phyloP scores from a whole-genome alignment of 1,140 invertebrate species.

The Drosophila murphyi region DNA sequence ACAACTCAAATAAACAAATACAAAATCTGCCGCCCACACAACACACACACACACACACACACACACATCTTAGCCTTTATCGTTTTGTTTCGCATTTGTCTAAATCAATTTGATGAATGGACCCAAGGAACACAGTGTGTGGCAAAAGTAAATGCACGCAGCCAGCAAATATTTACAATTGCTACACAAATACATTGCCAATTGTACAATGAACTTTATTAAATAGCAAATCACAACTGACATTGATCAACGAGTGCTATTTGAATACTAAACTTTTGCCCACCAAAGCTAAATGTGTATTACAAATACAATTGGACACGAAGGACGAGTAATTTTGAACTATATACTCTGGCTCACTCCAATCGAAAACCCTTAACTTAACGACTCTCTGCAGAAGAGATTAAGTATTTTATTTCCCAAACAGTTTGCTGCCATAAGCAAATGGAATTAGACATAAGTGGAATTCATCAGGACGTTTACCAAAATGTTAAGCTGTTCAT shows the following conservation, averaged over 20 bases:
- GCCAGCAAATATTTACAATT: neutral
- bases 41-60: constrained; percentile 2
- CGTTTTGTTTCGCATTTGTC: constrained; percentile 31
- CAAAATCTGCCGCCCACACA: constrained; percentile 13
- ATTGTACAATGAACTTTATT: neutral
- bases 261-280: neutral
- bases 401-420: too few species aligned
- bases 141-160: constrained; percentile 12
- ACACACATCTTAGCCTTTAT: constrained; percentile 19
- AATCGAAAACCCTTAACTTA: too few species aligned
- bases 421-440: too few species aligned
- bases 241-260: neutral
- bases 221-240: neutral
- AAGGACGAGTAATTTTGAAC: too few species aligned
- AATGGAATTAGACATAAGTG: too few species aligned
- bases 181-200: neutral
- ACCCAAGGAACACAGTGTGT: constrained; percentile 9
- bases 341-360: too few species aligned
- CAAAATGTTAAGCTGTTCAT: too few species aligned
- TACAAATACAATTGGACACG: too few species aligned
- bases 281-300: too few species aligned
- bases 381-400: too few species aligned
- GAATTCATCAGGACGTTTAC: too few species aligned
- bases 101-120: constrained; percentile 39
- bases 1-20: constrained; percentile 72